Evolutionary conservation across 2,113 vertebrate genomes (phyloP), one percentile per base, ranked within the genome.

Genomic region (Malurus alboscapulatus): DNA sequence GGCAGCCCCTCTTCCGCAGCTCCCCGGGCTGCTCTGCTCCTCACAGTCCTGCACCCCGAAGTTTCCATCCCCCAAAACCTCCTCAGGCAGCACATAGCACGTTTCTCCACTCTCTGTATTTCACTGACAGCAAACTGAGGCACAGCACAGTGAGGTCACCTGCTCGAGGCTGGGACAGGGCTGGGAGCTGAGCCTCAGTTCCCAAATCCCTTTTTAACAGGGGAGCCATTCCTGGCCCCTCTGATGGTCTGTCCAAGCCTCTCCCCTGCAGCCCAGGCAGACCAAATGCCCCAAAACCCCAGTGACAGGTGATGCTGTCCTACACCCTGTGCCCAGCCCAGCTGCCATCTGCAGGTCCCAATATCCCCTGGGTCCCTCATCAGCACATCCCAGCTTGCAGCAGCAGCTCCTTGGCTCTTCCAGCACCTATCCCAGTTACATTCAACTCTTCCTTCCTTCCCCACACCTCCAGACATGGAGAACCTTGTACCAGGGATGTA

Each of bases 271-370:
- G 2, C 38, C 34, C 3, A 1, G 61, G 44, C 66, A 67, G 44
- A 12, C 8, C 10, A 16, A 25, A 30, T 0, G 0, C 2, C 4
- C 0, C 59, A 32, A 53, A 51, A 1, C 14, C 16, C 17, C 34
- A 5, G 36, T 6, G 24, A 17, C 6, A 26, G 36, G 12, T 17
- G 18, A 45, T 0, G 0, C 18, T 47, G 50, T 20, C 50, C 68
- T 51, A 8, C 7, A 17, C 2, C 13, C 19, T n/a, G 36, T 7
- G 9, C 25, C 15, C 47, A 50, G 25, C 36, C 26, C 69, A 34
- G 20, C 27, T 50, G 38, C 45, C 18, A 50, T 47, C 58, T 68
- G 63, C 73, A 26, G 25, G 24, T 29, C 24, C 65, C 47, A 48
- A 26, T 14, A 13, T 14, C 2, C 26, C 51, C 40, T 25, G 13